Conservation (phyloP, 2,113 vertebrate genomes). For the Paracanthobrama guichenoti region DNA sequence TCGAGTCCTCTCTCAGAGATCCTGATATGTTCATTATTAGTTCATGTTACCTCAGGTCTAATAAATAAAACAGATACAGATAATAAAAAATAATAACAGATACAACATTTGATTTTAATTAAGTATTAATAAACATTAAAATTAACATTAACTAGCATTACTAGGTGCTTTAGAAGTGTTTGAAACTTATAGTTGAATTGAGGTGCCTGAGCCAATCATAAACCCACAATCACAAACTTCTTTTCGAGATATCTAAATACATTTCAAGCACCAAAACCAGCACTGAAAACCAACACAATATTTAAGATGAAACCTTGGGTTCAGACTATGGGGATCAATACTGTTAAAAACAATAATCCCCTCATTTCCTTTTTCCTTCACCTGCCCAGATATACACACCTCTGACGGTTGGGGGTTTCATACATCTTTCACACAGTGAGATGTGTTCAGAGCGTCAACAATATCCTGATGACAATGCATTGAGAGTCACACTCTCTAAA, state of each 20-base stretch:
- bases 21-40: too few species aligned
- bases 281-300: not conserved
- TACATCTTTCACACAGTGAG: constrained; percentile 53
- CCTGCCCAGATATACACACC: constrained; percentile 2
- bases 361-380: not conserved
- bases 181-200: not conserved
- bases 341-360: not conserved
- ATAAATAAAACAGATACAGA: too few species aligned
- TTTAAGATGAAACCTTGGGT: not conserved
- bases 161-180: too few species aligned
- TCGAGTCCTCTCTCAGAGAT: too few species aligned
- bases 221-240: not conserved
- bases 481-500: constrained; percentile 71
- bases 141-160: too few species aligned
- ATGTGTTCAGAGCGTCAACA: constrained; percentile 68
- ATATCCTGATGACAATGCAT: constrained; percentile 71
- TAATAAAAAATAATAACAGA: too few species aligned
- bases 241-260: not conserved
- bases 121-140: too few species aligned
- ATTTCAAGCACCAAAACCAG: not conserved
- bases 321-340: not conserved
- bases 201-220: not conserved
- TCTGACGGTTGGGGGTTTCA: constrained; percentile 37
- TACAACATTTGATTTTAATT: too few species aligned
- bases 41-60: too few species aligned